A percentile compares a stretch with the other conserved stretches of the same genome.
Conservation (phyloP, 2,888 invertebrate genomes). For the Quadriops clusia region DNA sequence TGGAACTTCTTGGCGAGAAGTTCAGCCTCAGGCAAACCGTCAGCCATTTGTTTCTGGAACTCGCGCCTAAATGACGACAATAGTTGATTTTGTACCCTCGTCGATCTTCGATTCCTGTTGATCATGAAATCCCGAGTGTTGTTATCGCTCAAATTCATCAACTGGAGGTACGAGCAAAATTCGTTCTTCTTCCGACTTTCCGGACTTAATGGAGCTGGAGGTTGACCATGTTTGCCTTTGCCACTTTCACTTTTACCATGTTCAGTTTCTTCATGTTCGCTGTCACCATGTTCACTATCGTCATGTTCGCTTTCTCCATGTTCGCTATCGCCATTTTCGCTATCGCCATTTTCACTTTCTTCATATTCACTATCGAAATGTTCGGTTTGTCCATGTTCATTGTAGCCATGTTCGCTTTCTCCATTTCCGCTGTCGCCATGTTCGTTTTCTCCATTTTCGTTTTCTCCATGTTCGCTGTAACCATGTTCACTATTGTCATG, state of each 20-base stretch:
- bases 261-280: constrained; percentile 1
- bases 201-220: constrained; percentile 26
- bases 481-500: too few species aligned
- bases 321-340: neutral
- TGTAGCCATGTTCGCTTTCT: too few species aligned
- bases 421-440: too few species aligned
- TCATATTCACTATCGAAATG: constrained; percentile 2
- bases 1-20: too few species aligned
- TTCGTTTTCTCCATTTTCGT: too few species aligned
- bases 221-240: too few species aligned
- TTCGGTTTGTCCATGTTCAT: too few species aligned
- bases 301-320: constrained; percentile 3
- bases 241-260: neutral
- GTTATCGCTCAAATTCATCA: constrained; percentile 29
- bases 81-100: constrained; percentile 30
- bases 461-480: too few species aligned
- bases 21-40: too few species aligned
- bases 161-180: constrained; percentile 31
- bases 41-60: too few species aligned
- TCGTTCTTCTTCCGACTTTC: constrained; percentile 31
- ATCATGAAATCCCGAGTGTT: constrained; percentile 24
- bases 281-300: constrained; percentile 2
- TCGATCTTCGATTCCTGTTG: constrained; percentile 29
- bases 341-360: constrained; percentile 1
- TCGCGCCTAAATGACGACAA: too few species aligned